phyloP scores from a whole-genome alignment of 2,797 vertebrate genomes.

The Pangasius djambal region DNA sequence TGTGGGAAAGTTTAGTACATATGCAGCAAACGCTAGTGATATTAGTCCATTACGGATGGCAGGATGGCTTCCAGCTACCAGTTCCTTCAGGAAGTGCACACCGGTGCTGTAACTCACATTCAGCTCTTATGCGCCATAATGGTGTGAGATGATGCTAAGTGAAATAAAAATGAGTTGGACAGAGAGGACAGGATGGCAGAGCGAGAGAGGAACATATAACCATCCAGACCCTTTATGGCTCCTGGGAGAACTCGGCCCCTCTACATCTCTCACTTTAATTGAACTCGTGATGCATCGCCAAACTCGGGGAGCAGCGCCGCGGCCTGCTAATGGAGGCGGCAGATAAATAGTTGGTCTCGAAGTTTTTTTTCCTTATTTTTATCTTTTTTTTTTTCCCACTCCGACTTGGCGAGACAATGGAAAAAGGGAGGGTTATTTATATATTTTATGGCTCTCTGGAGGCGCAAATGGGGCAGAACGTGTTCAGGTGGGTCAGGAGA shows the following conservation, averaged over 20 bases:
- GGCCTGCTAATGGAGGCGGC: slow-evolving; percentile 46
- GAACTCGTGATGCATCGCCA: slow-evolving; percentile 53
- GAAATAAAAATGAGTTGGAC: slow-evolving; percentile 13
- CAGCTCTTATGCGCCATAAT: background rate
- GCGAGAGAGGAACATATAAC: slow-evolving; percentile 36
- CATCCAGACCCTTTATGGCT: slow-evolving; percentile 42
- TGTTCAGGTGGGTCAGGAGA: slow-evolving; percentile 52
- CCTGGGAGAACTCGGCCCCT: slow-evolving; percentile 42
- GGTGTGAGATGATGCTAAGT: slow-evolving; percentile 19
- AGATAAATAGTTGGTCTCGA: slow-evolving; percentile 53
- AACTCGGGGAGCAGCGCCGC: slow-evolving; percentile 42
- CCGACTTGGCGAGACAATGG: slow-evolving; percentile 31
- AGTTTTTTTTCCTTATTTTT: slow-evolving; percentile 38
- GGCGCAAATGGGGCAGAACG: slow-evolving; percentile 55
- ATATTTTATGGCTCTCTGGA: slow-evolving; percentile 45
- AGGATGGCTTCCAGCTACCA: background rate
- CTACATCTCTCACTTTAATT: slow-evolving; percentile 54
- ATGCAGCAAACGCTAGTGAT: background rate
- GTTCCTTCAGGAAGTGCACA: background rate
- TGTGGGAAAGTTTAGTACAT: no score
- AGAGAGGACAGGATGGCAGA: background rate
- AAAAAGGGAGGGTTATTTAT: slow-evolving; percentile 34
- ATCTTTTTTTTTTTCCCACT: background rate
- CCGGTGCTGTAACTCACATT: background rate
- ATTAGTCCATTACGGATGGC: background rate